Evolutionary conservation across 2,888 invertebrate genomes (phyloP), one percentile per base, ranked within the genome.

Genomic region (Phanerotoma sp.): DNA sequence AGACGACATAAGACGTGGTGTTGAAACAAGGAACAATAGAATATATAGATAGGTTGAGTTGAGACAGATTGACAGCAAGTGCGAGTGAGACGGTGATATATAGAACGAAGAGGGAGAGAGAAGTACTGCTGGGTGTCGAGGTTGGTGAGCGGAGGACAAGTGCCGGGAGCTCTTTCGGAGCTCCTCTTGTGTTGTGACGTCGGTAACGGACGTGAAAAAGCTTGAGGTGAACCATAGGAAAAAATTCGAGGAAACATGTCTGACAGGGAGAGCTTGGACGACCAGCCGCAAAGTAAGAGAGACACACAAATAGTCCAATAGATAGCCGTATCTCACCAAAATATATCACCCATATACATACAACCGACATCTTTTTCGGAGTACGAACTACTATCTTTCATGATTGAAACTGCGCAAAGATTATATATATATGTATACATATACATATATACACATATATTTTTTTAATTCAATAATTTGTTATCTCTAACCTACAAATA

Each of bases 211-310:
- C 40, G 46, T 37, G 40, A 32, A 41, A 51, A 37, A 25, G 35
- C 13, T 18, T 5, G 10, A 38, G 20, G 25, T 25, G 28, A 37
- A 38, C n/a, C 40, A 33, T 38, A 52, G 44, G 40, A 56, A 41
- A 54, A 53, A 37, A 45, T 44, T 51, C 59, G 61, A 62, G 65
- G 67, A 71, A 67, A 67, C 72, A 77, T 75, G 77, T 76, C 77
- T 65, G 77, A 77, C 72, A 75, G 73, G 65, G 76, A 76, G 69
- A 76, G 76, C 68, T 73, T 75, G 68, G 77, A 77, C 70, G 76
- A 76, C 64, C 77, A 76, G 68, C 73, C 73, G 65, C 77, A 74
- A 73, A 77, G 77, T 77, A 71, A 76, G 76, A 56, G 54, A 28
- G 53, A 32, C 21, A 38, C 20, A 38, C 15, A 35, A 35, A 41